Evolutionary conservation across 2,797 vertebrate species (phyloP).

Genomic region (Geotrypetes seraphini): DNA sequence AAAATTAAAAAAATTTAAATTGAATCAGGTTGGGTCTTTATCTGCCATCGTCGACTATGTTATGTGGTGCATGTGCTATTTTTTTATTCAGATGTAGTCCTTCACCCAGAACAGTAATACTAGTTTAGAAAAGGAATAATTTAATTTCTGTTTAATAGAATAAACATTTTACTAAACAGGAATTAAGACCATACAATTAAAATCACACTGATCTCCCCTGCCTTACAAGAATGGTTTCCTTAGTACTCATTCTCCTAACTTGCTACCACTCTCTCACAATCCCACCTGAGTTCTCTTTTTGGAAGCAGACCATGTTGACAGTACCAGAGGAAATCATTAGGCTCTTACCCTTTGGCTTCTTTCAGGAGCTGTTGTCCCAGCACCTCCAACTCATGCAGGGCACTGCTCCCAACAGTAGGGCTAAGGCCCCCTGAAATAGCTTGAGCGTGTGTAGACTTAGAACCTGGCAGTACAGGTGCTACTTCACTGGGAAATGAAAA

Average conservation of each 20-base stretch:
- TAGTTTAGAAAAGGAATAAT: too few relatives aligned
- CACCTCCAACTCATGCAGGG: conserved; percentile 56
- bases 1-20: too few relatives aligned
- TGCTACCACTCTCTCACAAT: neutral
- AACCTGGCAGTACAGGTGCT: conserved; percentile 6
- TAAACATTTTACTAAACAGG: too few relatives aligned
- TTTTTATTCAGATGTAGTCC: too few relatives aligned
- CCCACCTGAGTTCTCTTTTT: neutral
- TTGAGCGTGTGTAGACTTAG: conserved; percentile 30
- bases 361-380: conserved; percentile 61
- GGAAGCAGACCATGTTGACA: too few relatives aligned
- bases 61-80: too few relatives aligned
- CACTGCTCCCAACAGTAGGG: conserved; percentile 28
- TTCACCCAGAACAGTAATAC: too few relatives aligned
- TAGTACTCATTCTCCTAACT: neutral
- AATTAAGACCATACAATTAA: too few relatives aligned
- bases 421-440: conserved; percentile 32
- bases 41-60: too few relatives aligned
- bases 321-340: neutral
- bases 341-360: conserved; percentile 62
- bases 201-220: too few relatives aligned
- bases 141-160: too few relatives aligned
- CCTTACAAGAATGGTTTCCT: neutral
- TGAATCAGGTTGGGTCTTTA: too few relatives aligned
- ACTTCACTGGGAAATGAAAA: conserved; percentile 36